Conservation (phyloP, 2,797 vertebrate species). For the Xenops minutus region DNA sequence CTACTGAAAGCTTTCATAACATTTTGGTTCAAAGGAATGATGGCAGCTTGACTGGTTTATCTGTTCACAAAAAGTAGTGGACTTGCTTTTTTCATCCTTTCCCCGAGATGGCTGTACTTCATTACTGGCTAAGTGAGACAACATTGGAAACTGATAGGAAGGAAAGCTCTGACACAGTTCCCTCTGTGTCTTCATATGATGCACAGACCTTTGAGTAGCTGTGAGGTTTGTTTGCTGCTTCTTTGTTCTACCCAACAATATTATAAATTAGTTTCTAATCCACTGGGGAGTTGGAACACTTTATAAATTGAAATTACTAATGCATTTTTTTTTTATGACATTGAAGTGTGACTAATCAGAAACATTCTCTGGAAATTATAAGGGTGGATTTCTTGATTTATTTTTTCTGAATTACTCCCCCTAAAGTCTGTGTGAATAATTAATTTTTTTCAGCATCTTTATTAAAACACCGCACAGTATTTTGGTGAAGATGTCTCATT, state of each 20-base stretch:
- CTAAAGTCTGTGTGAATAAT: neutral
- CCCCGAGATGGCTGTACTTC: neutral
- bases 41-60: neutral
- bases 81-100: neutral
- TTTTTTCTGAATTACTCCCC: neutral
- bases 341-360: neutral
- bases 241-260: constrained; percentile 22
- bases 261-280: constrained; percentile 26
- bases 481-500: neutral
- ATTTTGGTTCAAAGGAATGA: neutral
- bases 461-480: neutral
- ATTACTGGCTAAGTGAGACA: neutral
- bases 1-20: neutral
- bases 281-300: neutral
- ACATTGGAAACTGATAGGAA: neutral
- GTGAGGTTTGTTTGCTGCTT: neutral
- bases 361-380: constrained; percentile 13
- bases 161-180: neutral
- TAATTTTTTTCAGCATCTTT: neutral
- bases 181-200: neutral
- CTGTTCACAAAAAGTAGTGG: neutral
- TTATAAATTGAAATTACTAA: constrained; percentile 29
- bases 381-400: neutral
- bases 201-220: neutral
- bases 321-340: neutral